phyloP scores from a whole-genome alignment of 2,888 invertebrate species.

The Habroteleia sp. region DNA sequence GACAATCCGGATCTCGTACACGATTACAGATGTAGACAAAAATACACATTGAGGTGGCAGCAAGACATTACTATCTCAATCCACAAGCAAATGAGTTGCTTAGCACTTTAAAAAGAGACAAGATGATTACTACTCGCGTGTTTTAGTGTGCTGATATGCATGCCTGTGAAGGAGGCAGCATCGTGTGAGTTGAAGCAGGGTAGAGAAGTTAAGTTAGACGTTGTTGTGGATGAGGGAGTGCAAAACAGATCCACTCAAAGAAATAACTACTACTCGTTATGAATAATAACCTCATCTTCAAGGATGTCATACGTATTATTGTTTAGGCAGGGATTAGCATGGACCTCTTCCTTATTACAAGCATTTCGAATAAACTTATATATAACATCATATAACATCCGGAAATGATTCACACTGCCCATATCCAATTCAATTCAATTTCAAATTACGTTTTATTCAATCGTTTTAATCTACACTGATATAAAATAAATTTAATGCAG shows the following conservation, averaged over 20 bases:
- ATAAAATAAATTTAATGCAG: slow-evolving; percentile 31
- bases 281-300: slow-evolving; percentile 78
- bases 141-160: slow-evolving; percentile 51
- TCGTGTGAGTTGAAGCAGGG: slow-evolving; percentile 9
- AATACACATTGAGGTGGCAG: slow-evolving; percentile 71
- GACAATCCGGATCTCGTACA: slow-evolving; percentile 75
- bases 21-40: slow-evolving; percentile 73
- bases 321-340: slow-evolving; percentile 68
- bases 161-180: slow-evolving; percentile 7
- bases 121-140: slow-evolving; percentile 69
- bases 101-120: slow-evolving; percentile 69
- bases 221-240: slow-evolving; percentile 59
- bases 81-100: slow-evolving; percentile 78
- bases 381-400: slow-evolving; percentile 44
- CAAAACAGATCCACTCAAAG: slow-evolving; percentile 80
- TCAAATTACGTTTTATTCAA: slow-evolving; percentile 44
- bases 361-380: slow-evolving; percentile 48
- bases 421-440: slow-evolving; percentile 55
- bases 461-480: slow-evolving; percentile 18
- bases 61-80: slow-evolving; percentile 78
- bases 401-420: slow-evolving; percentile 61
- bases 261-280: slow-evolving; percentile 79
- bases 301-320: slow-evolving; percentile 76
- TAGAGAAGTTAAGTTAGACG: slow-evolving; percentile 7
- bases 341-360: slow-evolving; percentile 73